phyloP scores from a whole-genome alignment of 1,140 invertebrate genomes.

The Lordiphosa clarofinis region DNA sequence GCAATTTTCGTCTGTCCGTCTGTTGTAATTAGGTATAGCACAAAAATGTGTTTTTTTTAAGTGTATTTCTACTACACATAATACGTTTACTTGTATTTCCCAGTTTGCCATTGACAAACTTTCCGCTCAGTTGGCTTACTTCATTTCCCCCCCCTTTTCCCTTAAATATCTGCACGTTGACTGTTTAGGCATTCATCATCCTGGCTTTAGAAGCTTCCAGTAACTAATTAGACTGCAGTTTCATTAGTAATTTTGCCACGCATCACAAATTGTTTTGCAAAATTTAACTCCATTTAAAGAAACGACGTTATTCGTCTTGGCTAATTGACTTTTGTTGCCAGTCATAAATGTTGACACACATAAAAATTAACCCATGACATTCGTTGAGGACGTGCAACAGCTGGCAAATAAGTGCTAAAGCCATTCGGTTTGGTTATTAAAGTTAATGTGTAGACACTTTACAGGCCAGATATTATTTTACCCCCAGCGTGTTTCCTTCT shows the following conservation, averaged over 20 bases:
- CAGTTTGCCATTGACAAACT: conserved; percentile 22
- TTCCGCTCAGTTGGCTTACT: conserved; percentile 13
- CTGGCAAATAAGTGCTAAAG: conserved; percentile 21
- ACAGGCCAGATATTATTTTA: conserved; percentile 10
- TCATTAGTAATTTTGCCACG: conserved; percentile 11
- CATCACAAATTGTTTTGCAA: conserved; percentile 8
- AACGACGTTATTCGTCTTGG: conserved; percentile 18
- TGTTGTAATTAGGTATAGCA: no score
- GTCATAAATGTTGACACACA: conserved; percentile 62
- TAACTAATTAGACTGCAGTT: conserved; percentile 49
- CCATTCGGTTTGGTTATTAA: conserved; percentile 45
- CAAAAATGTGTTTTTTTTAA: no score
- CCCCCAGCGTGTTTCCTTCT: no score
- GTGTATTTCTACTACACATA: no score
- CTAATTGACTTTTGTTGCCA: conserved; percentile 65
- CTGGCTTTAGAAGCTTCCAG: conserved; percentile 34
- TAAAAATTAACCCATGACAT: conserved; percentile 25
- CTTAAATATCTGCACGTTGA: conserved; percentile 16
- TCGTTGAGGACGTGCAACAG: conserved; percentile 31
- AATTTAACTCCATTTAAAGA: conserved; percentile 6
- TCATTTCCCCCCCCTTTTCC: background rate
- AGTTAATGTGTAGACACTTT: conserved; percentile 47
- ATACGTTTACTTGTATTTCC: conserved; percentile 2
- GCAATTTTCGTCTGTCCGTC: no score
- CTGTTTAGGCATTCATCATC: conserved; percentile 44